Base-by-base conservation (phyloP, 2,888 invertebrate genomes). In the Drosophila suboccidentalis region DNA sequence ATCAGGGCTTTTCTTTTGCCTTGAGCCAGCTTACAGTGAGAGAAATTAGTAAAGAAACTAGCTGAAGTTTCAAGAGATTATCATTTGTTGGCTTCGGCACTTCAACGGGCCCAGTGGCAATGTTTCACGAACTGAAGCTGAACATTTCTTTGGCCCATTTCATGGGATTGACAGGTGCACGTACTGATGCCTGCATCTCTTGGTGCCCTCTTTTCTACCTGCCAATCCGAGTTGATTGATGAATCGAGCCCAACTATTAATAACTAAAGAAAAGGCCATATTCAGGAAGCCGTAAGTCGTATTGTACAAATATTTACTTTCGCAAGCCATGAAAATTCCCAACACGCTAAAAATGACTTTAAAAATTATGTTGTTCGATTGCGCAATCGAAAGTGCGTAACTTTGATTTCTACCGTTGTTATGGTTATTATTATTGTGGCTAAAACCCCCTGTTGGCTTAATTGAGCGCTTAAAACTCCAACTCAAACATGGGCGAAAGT, bases 371-470 rank as follows among this genome's bases (percentile, higher is more conserved):
- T 49, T 39, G 75, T 60, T 32, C 17, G 58, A 78, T 84, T 84
- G 65, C 76, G 87, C 76, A 84, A 84, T 71, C 64, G 70, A 73
- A 76, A 74, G 71, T 84, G 84, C 87, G 89, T 89, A 83, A 89
- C 87, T 71, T 49, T 66, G 50, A 59, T 71, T 75, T 63, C 17
- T 38, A 61, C 50, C 49, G 47, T 67, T 64, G 59, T 68, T 80
- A 58, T 54, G 60, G 26, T 15, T 47, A 59, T 59, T 47, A 59
- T 59, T 60, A 34, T 43, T 41, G 19, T 32, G 19, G 60, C 36
- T 26, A 29, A 38, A 10, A 13, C 39, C 39, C 19, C 47, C 34
- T 29, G 34, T 46, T 49, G 71, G 59, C 82, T 59, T 85, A 79
- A 82, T 77, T 83, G 75, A 72, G 77, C 69, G 70, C 53, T 62